A percentile compares a stretch with the other conserved stretches of the same genome.
Conservation (phyloP, 2,888 invertebrate species). For the Napeogenes inachia region DNA sequence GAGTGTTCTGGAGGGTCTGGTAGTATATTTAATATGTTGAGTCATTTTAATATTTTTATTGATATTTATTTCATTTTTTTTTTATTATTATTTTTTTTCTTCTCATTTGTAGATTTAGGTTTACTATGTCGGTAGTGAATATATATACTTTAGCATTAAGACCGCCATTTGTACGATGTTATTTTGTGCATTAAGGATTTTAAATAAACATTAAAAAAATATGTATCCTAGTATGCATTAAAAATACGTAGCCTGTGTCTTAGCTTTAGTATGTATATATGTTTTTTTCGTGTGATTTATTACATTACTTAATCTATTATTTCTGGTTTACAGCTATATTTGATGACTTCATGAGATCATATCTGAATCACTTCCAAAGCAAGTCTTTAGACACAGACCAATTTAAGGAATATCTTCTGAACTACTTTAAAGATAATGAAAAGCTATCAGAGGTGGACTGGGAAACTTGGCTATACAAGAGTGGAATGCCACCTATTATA, state of each 20-base stretch:
- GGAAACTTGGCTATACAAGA: slow-evolving; percentile 87
- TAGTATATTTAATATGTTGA: slow-evolving; percentile 37
- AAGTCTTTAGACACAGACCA: slow-evolving; percentile 89
- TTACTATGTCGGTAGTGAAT: no score
- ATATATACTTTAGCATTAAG: no score
- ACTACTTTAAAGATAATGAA: slow-evolving; percentile 80
- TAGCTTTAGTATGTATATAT: no score
- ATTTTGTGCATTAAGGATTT: no score
- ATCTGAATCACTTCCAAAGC: slow-evolving; percentile 87
- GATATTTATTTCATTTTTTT: no score
- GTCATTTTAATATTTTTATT: no score
- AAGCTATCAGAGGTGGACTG: slow-evolving; percentile 84
- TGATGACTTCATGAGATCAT: slow-evolving; percentile 89
- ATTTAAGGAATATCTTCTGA: slow-evolving; percentile 85
- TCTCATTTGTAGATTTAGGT: no score
- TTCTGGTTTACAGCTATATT: slow-evolving; percentile 70
- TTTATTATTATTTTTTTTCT: no score
- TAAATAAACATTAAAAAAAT: no score
- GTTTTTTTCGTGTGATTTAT: neutral
- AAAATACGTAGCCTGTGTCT: no score
- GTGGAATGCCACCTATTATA: slow-evolving; percentile 93
- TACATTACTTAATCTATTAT: neutral
- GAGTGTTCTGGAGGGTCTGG: slow-evolving; percentile 87
- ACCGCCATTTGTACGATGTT: no score
- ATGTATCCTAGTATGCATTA: no score